Evolutionary conservation across 1,140 invertebrate species (phyloP).

Genomic region (Zelostemma sp.): DNA sequence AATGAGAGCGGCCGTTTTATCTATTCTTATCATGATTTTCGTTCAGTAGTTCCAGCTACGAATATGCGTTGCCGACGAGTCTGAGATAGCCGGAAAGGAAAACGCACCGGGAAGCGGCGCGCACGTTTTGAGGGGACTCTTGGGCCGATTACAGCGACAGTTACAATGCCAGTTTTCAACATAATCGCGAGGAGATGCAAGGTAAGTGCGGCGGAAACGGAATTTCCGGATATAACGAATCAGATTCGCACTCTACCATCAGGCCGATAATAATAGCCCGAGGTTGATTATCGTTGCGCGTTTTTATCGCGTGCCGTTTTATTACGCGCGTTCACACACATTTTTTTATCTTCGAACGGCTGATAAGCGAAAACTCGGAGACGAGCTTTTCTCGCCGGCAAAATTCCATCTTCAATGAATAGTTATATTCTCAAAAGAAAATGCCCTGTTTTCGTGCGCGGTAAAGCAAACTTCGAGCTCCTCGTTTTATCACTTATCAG

Average conservation of each 20-base stretch:
- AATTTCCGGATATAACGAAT: slow-evolving; percentile 47
- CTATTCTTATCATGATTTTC: slow-evolving; percentile 18
- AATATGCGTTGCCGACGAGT: slow-evolving; percentile 21
- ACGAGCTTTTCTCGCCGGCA: too few relatives aligned
- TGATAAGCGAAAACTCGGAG: too few relatives aligned
- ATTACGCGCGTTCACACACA: slow-evolving; percentile 8
- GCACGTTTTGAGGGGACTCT: slow-evolving; percentile 4
- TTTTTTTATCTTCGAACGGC: neutral
- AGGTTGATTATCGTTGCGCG: slow-evolving; percentile 41
- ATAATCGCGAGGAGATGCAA: slow-evolving; percentile 72
- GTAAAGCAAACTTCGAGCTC: slow-evolving; percentile 13
- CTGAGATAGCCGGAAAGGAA: slow-evolving; percentile 17
- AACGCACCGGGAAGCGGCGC: slow-evolving; percentile 25
- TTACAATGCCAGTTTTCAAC: slow-evolving; percentile 71
- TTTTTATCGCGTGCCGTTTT: slow-evolving; percentile 29
- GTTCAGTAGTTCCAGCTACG: slow-evolving; percentile 19
- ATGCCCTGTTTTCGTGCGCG: too few relatives aligned
- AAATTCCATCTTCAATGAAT: too few relatives aligned
- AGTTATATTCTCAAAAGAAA: too few relatives aligned
- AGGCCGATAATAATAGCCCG: slow-evolving; percentile 32
- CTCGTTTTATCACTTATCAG: slow-evolving; percentile 17
- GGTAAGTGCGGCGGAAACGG: slow-evolving; percentile 60
- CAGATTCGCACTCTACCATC: slow-evolving; percentile 43
- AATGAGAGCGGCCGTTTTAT: too few relatives aligned
- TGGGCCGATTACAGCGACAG: slow-evolving; percentile 31